Base-by-base conservation (phyloP, 2,797 vertebrate genomes). In the Chelon labrosus region DNA sequence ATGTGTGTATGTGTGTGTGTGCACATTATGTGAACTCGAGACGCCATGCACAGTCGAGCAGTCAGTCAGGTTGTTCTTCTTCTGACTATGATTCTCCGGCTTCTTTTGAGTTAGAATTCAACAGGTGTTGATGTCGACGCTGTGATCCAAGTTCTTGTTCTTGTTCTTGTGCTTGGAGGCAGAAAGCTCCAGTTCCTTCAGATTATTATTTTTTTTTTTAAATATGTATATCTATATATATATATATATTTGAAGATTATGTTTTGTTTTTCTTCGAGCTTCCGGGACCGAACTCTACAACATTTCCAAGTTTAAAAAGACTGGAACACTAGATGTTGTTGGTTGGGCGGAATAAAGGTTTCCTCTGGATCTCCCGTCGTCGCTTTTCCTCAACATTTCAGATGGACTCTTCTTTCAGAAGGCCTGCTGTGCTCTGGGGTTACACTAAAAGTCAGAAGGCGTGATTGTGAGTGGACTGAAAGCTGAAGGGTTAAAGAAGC, bases 21-120 rank as follows among this genome's bases (percentile, higher is more conserved):
- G 92, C 93, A 94, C 91, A 93, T 94, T 95, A 96, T 95, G 94
- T 96, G 94, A 94, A 95, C 91, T 94, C 75, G 68, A 91, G 89
- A 91, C 90, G 91, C 95, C 93, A 87, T 92, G 92, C 94, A 91
- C 86, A 92, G 82, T 84, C 90, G 89, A 89, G 73, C 80, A 76
- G 90, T 83, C 76, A 93, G 95, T 90, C 88, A 90, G 63, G 65
- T 86, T 73, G 79, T 75, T 68, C 52, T 63, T 58, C 74, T 83
- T 44, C 42, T 44, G 76, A 82, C 76, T 62, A 38, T 16, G 35
- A 73, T 83, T 82, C 70, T 82, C 62, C 22, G 49, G 79, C 62
- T 86, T 80, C 50, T 39, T 81, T 69, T 70, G 67, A 85, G 59
- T 81, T 77, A 65, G 9, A 75, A 77, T 67, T 83, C 77, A 82